These are phyloP conservation scores for Sarcophaga rosellei DNA, from an alignment of 2,888 invertebrate species.

Conservation along the genomic window DNA sequence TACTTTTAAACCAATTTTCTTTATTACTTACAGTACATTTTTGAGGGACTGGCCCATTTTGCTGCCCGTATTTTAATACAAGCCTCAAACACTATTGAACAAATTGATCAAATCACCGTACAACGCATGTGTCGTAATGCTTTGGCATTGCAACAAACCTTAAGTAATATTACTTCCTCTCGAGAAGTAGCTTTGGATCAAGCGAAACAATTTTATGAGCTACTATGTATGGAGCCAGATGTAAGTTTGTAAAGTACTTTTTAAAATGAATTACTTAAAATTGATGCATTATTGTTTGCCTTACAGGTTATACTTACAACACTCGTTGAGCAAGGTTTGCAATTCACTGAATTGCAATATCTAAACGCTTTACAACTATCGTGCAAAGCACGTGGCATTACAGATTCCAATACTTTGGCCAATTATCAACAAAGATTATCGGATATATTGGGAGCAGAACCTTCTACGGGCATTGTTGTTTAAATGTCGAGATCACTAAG, in stretches of 20 bases:
- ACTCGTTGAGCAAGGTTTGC: conserved; percentile 92
- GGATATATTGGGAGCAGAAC: conserved; percentile 87
- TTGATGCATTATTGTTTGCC: not conserved
- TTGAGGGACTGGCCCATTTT: conserved; percentile 92
- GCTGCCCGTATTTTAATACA: conserved; percentile 91
- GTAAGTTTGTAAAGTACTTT: conserved; percentile 81
- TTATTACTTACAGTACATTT: conserved; percentile 87
- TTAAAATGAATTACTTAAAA: not conserved
- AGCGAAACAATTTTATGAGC: conserved; percentile 93
- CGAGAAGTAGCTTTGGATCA: conserved; percentile 93
- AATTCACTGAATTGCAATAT: conserved; percentile 94
- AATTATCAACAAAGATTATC: conserved; percentile 90
- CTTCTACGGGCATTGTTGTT: conserved; percentile 90
- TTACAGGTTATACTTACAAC: conserved; percentile 90
- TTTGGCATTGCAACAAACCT: conserved; percentile 91
- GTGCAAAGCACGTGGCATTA: conserved; percentile 84
- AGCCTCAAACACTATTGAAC: conserved; percentile 89
- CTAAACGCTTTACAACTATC: conserved; percentile 91
- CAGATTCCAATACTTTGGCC: conserved; percentile 83
- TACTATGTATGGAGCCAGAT: conserved; percentile 91
- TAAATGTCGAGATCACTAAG: conserved; percentile 77
- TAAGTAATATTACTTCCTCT: conserved; percentile 92
- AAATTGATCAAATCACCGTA: conserved; percentile 90
- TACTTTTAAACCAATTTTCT: conserved; percentile 13
- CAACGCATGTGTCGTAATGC: conserved; percentile 93